Evolutionary conservation across 2,113 vertebrate genomes (phyloP).

Genomic region (Oncorhynchus nerka): DNA sequence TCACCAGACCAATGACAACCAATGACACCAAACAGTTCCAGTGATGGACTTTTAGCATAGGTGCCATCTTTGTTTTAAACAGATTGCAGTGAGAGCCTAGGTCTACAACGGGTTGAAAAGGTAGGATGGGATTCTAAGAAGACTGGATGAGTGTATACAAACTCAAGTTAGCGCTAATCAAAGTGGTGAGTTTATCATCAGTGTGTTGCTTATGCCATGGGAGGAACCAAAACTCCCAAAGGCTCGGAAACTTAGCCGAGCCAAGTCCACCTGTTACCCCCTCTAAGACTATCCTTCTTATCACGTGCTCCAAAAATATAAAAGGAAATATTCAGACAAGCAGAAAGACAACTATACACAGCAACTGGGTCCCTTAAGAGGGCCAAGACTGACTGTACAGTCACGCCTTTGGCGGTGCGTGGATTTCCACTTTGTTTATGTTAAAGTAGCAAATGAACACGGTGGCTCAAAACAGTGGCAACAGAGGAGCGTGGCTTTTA

Average conservation of each 20-base stretch:
- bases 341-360: not conserved
- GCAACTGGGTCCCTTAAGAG: not conserved
- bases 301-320: conserved; percentile 54
- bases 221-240: too few relatives aligned
- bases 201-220: too few relatives aligned
- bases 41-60: too few relatives aligned
- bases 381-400: not conserved
- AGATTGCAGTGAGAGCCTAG: too few relatives aligned
- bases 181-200: too few relatives aligned
- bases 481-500: not conserved
- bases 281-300: conserved; percentile 47
- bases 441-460: not conserved
- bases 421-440: not conserved
- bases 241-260: not conserved
- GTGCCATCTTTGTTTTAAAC: too few relatives aligned
- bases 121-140: too few relatives aligned
- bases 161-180: too few relatives aligned
- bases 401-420: not conserved
- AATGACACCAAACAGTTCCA: too few relatives aligned
- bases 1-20: too few relatives aligned
- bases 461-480: not conserved
- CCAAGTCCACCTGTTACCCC: conserved; percentile 55
- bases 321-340: conserved; percentile 53
- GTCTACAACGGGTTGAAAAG: too few relatives aligned
- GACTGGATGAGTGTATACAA: too few relatives aligned